A percentile compares a stretch with the other conserved stretches of the same genome.
These are phyloP conservation scores for Tenthredo notha DNA, from an alignment of 2,888 invertebrate genomes.

Conservation along the genomic window DNA sequence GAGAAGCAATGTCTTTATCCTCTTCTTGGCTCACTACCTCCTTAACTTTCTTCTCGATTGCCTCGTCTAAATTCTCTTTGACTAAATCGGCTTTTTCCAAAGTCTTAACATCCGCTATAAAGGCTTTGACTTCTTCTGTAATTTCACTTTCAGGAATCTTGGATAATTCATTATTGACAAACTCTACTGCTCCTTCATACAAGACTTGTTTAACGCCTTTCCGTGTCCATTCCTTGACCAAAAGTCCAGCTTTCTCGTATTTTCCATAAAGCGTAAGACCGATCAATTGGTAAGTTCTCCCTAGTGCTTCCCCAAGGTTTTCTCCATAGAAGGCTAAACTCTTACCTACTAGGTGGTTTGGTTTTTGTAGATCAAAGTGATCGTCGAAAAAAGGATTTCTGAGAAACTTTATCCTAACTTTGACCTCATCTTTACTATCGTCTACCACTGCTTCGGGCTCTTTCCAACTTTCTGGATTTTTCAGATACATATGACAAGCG, in stretches of 20 bases:
- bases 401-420: constrained; percentile 89
- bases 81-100: constrained; percentile 62
- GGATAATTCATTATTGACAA: constrained; percentile 75
- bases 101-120: constrained; percentile 68
- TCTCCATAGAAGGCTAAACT: constrained; percentile 85
- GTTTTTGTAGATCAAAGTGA: constrained; percentile 91
- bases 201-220: constrained; percentile 69
- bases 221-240: constrained; percentile 71
- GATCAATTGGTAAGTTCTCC: constrained; percentile 82
- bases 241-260: constrained; percentile 79
- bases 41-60: constrained; percentile 80
- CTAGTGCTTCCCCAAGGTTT: constrained; percentile 79
- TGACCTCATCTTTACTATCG: constrained; percentile 82
- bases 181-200: constrained; percentile 76
- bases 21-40: constrained; percentile 81
- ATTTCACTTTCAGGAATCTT: constrained; percentile 70
- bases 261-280: constrained; percentile 86
- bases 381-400: constrained; percentile 93
- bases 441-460: constrained; percentile 74
- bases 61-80: constrained; percentile 76
- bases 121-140: constrained; percentile 74
- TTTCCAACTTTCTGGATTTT: constrained; percentile 79
- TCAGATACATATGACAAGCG: constrained; percentile 87
- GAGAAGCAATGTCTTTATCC: constrained; percentile 81
- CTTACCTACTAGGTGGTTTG: constrained; percentile 89